A percentile compares a stretch with the other conserved stretches of the same genome.
Evolutionary conservation across 2,888 invertebrate genomes (phyloP).

Genomic region (Ophonus ardosiacus): DNA sequence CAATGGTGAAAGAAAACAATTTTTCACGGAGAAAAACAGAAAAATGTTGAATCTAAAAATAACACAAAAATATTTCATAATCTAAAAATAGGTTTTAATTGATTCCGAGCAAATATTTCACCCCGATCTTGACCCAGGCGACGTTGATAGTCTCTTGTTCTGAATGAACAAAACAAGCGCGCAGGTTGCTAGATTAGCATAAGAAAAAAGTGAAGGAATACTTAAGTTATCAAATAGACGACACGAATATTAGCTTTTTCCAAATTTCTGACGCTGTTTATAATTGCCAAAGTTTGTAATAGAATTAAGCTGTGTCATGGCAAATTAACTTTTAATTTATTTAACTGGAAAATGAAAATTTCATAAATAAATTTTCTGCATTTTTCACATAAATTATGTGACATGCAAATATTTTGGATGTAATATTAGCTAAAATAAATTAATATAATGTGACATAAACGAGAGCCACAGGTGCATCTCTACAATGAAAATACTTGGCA

Average conservation of each 20-base stretch:
- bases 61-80: conserved; percentile 1
- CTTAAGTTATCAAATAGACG: neutral
- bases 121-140: conserved; percentile 6
- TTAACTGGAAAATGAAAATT: neutral
- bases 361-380: neutral
- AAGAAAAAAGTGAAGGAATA: neutral
- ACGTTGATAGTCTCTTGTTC: neutral
- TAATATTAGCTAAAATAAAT: neutral
- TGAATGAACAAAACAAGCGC: conserved; percentile 16
- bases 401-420: conserved; percentile 8
- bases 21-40: neutral
- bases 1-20: neutral
- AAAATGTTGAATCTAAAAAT: conserved; percentile 13
- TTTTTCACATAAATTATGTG: conserved; percentile 6
- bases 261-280: neutral
- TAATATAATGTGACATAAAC: neutral
- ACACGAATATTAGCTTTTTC: conserved; percentile 4
- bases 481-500: neutral
- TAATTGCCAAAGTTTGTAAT: conserved; percentile 17
- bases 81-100: conserved; percentile 22
- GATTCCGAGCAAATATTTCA: conserved; percentile 10
- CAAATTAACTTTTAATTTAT: conserved; percentile 6
- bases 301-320: conserved; percentile 6
- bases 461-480: conserved; percentile 2
- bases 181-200: conserved; percentile 16